phyloP scores from a whole-genome alignment of 2,797 vertebrate species.

The Staurois parvus region DNA sequence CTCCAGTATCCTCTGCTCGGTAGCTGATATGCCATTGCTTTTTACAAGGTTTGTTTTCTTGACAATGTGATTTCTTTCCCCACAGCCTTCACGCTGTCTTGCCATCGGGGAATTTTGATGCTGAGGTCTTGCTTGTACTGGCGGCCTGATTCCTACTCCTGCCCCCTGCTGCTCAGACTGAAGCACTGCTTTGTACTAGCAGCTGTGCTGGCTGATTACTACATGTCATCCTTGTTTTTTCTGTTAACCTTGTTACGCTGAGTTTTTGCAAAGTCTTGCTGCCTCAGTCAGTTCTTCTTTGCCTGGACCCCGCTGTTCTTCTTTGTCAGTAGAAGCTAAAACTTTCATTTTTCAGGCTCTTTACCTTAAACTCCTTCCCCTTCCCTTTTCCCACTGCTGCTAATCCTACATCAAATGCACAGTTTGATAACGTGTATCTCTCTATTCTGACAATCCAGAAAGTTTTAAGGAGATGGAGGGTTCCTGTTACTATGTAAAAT shows the following conservation, averaged over 20 bases:
- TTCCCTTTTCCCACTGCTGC: constrained; percentile 42
- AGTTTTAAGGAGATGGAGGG: constrained; percentile 45
- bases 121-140: constrained; percentile 48
- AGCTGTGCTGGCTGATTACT: constrained; percentile 57
- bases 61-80: constrained; percentile 30
- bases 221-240: constrained; percentile 55
- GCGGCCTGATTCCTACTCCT: constrained; percentile 46
- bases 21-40: constrained; percentile 35
- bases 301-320: constrained; percentile 43
- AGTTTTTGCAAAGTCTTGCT: constrained; percentile 34
- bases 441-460: constrained; percentile 43
- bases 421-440: constrained; percentile 54
- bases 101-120: constrained; percentile 49
- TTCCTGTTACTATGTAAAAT: constrained; percentile 49
- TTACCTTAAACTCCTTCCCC: constrained; percentile 46
- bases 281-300: constrained; percentile 52
- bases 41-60: constrained; percentile 36
- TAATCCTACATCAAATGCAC: constrained; percentile 58
- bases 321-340: constrained; percentile 55
- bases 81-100: constrained; percentile 41
- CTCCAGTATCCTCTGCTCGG: constrained; percentile 20
- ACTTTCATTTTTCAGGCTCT: constrained; percentile 54
- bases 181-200: constrained; percentile 48
- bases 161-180: constrained; percentile 59
- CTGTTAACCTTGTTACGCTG: constrained; percentile 57